These are phyloP conservation scores for Dinomys branickii DNA, from an alignment of 2,113 vertebrate genomes.

Conservation along the genomic window DNA sequence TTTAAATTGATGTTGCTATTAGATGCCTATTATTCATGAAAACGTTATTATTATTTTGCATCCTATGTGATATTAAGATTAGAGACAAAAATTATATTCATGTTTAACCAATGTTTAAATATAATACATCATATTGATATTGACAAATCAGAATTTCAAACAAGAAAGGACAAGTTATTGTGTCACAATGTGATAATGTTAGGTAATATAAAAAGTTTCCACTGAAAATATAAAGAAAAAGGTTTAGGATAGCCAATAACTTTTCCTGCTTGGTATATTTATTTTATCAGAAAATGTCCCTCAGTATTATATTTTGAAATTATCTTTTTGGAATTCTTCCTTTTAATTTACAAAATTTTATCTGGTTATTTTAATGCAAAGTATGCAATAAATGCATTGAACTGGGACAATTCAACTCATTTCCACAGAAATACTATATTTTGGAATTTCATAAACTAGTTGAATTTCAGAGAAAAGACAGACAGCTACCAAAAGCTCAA, in stretches of 20 bases:
- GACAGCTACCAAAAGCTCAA: conserved; percentile 24
- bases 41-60: background rate
- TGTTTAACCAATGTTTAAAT: background rate
- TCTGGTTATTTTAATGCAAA: conserved; percentile 29
- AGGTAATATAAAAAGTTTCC: background rate
- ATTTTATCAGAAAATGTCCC: background rate
- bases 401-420: background rate
- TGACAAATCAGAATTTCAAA: conserved; percentile 4
- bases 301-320: background rate
- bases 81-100: background rate
- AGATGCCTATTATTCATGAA: background rate
- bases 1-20: background rate
- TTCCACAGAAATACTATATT: conserved; percentile 40
- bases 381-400: background rate
- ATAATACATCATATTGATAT: background rate
- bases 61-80: background rate
- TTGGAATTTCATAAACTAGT: background rate
- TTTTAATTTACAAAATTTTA: background rate
- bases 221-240: background rate
- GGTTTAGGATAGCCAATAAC: background rate
- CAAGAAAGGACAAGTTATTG: background rate
- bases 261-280: background rate
- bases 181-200: background rate
- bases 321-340: background rate
- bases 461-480: conserved; percentile 43